phyloP scores from a whole-genome alignment of 37 sponge, comb jelly and placozoan genomes.

The Aphrocallistes beatrix region DNA sequence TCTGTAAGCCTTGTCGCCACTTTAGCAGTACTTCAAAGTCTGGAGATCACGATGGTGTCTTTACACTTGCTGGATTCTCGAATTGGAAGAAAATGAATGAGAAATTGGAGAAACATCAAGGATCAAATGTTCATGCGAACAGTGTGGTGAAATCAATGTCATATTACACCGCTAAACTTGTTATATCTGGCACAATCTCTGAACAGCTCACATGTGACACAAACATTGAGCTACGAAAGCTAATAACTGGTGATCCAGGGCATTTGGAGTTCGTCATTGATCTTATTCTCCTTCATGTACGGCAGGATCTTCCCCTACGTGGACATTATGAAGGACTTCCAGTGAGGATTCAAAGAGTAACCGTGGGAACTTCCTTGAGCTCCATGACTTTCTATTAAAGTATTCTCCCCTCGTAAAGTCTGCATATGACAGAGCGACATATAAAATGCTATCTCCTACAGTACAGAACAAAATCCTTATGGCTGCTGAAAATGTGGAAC shows the following conservation, averaged over 20 bases:
- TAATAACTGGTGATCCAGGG: constrained; percentile 8
- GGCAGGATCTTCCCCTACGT: constrained; percentile 9
- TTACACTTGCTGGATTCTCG: constrained; percentile 11
- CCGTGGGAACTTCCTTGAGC: constrained; percentile 19
- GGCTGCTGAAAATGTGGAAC: not conserved
- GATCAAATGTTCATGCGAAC: not conserved
- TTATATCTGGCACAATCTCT: constrained; percentile 16
- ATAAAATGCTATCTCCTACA: not conserved
- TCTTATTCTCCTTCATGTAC: constrained; percentile 12
- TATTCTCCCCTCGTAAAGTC: constrained; percentile 6
- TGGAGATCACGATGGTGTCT: constrained; percentile 13
- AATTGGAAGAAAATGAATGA: constrained; percentile 13
- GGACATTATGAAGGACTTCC: constrained; percentile 13
- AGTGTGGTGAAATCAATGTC: constrained; percentile 12
- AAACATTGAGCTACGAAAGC: constrained; percentile 13
- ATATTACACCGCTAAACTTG: not conserved
- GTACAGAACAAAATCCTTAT: constrained; percentile 12
- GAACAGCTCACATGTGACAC: constrained; percentile 10
- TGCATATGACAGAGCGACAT: constrained; percentile 6
- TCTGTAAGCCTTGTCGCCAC: constrained; percentile 14
- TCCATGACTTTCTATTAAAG: constrained; percentile 8
- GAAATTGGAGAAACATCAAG: not conserved
- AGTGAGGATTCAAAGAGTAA: constrained; percentile 12
- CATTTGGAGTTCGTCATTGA: constrained; percentile 10
- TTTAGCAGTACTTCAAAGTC: not conserved